phyloP scores from a whole-genome alignment of 1,140 invertebrate genomes.

The Drosophila persimilis region DNA sequence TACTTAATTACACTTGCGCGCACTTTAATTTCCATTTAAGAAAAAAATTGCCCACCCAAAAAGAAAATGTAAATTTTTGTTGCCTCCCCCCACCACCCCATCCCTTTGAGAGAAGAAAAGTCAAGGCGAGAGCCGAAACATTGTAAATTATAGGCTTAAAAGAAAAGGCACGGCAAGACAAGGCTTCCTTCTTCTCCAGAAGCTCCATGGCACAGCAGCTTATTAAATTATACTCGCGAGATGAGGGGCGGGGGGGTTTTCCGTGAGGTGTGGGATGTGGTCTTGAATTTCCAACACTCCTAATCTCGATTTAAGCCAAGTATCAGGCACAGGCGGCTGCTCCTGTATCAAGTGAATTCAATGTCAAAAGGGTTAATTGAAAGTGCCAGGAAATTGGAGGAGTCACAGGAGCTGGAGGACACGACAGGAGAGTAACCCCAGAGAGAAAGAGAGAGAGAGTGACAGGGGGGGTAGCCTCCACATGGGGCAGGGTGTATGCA shows the following conservation, averaged over 20 bases:
- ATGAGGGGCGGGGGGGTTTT: constrained; percentile 9
- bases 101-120: constrained; percentile 22
- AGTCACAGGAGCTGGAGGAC: constrained; percentile 3
- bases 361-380: constrained; percentile 69
- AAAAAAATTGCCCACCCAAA: constrained; percentile 21
- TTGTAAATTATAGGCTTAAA: constrained; percentile 80
- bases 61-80: constrained; percentile 69
- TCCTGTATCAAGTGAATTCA: constrained; percentile 57
- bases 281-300: constrained; percentile 55
- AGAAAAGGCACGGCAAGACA: constrained; percentile 18
- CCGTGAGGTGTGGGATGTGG: constrained; percentile 7
- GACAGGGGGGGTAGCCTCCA: background rate
- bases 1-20: constrained; percentile 81
- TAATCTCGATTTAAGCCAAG: constrained; percentile 69
- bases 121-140: constrained; percentile 72
- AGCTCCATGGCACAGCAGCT: constrained; percentile 56
- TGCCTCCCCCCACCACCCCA: background rate
- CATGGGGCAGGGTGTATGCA: constrained; percentile 26
- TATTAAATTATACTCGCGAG: constrained; percentile 62
- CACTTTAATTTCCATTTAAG: constrained; percentile 75
- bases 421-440: background rate
- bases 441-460: no score
- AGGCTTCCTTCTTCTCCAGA: constrained; percentile 6
- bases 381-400: constrained; percentile 30
- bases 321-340: constrained; percentile 8